Percentiles rank a stretch among this genome's conserved stretches.
Conservation (phyloP, 2,797 vertebrate species). For the Lycodopsis pacificus region DNA sequence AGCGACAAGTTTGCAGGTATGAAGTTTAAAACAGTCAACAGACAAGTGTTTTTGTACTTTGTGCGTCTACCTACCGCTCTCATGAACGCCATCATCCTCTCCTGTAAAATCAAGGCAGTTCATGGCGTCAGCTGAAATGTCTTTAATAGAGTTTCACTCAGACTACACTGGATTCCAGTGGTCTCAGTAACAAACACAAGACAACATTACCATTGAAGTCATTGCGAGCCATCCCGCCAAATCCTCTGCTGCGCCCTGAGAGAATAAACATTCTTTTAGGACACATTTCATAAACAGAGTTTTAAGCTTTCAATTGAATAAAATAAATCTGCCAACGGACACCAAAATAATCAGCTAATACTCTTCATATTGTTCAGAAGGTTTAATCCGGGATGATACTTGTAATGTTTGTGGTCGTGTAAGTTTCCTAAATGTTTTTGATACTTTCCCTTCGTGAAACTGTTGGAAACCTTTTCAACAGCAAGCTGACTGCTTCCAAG, state of each 20-base stretch:
- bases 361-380: neutral
- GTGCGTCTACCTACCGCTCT: slow-evolving; percentile 29
- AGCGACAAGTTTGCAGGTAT: too few relatives aligned
- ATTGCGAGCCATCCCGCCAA: neutral
- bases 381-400: neutral
- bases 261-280: neutral
- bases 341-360: rapidly evolving
- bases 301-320: too few relatives aligned
- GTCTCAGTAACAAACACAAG: neutral
- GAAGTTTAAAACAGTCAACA: neutral
- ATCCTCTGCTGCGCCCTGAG: slow-evolving; percentile 50
- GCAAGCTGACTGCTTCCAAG: neutral
- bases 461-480: neutral
- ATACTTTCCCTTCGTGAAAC: too few relatives aligned
- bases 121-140: neutral
- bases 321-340: neutral
- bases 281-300: neutral
- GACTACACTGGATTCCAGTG: neutral
- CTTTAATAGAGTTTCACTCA: neutral
- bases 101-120: slow-evolving; percentile 12
- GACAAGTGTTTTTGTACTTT: neutral
- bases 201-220: slow-evolving; percentile 40
- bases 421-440: too few relatives aligned
- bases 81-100: neutral
- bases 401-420: neutral